Conservation (phyloP, 2,113 vertebrate genomes). For the Uropsilus gracilis region DNA sequence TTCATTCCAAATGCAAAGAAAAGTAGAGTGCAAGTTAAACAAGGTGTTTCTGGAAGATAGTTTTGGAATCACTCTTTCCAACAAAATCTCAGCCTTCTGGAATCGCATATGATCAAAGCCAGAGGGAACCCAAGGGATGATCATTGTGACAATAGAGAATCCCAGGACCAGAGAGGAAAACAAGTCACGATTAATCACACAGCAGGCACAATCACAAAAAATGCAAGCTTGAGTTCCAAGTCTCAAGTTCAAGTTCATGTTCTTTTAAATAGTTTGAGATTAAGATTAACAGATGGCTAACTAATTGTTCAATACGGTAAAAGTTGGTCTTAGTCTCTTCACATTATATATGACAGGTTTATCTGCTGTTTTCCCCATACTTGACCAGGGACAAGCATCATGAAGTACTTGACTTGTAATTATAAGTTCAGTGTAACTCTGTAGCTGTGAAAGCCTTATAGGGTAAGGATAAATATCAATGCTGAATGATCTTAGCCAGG, state of each 20-base stretch:
- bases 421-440: background rate
- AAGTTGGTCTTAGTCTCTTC: background rate
- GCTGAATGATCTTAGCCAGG: no score
- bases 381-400: background rate
- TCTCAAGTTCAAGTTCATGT: background rate
- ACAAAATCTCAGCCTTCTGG: background rate
- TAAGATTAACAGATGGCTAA: background rate
- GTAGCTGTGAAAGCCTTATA: background rate
- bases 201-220: background rate
- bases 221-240: background rate
- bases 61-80: slow-evolving; percentile 29
- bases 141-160: background rate
- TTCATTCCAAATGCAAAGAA: slow-evolving; percentile 68
- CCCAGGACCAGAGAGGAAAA: background rate
- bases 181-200: background rate
- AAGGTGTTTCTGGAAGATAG: slow-evolving; percentile 61
- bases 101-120: background rate
- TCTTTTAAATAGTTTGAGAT: background rate
- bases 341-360: no score
- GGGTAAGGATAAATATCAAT: background rate
- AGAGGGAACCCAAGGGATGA: background rate
- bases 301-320: background rate
- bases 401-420: background rate
- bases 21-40: slow-evolving; percentile 48
- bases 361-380: background rate